Evolutionary conservation across 1,140 invertebrate species (phyloP).

Genomic region (Hyphantria cunea): DNA sequence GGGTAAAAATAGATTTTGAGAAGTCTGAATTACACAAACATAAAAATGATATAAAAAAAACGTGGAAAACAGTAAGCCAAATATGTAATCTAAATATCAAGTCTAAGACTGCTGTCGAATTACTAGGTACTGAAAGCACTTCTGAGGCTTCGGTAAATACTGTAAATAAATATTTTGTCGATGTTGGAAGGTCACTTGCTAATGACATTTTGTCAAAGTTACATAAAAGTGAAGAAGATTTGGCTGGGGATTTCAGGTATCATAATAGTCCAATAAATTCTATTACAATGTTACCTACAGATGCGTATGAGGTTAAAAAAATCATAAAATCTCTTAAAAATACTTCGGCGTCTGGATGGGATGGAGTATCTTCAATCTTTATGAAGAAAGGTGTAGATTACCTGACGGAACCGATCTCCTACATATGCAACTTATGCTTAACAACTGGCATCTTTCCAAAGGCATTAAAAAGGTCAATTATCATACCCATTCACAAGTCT

Average conservation of each 20-base stretch:
- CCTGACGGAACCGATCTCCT: conserved; percentile 5
- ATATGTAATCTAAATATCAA: too few relatives aligned
- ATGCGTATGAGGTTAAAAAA: conserved; percentile 12
- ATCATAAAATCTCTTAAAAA: conserved; percentile 9
- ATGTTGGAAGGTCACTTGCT: too few relatives aligned
- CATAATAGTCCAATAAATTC: not conserved
- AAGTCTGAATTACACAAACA: not conserved
- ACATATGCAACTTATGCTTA: conserved; percentile 32
- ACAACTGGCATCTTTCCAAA: conserved; percentile 28
- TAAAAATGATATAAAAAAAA: not conserved
- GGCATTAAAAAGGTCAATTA: conserved; percentile 41
- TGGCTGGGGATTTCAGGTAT: too few relatives aligned
- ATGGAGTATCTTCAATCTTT: conserved; percentile 17
- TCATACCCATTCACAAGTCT: conserved; percentile 45
- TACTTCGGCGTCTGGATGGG: conserved; percentile 19
- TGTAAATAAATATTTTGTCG: too few relatives aligned
- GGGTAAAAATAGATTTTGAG: conserved; percentile 19
- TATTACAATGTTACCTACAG: conserved; percentile 20
- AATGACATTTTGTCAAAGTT: too few relatives aligned
- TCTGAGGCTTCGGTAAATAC: too few relatives aligned
- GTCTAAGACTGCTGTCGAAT: too few relatives aligned
- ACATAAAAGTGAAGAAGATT: too few relatives aligned
- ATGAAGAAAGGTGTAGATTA: conserved; percentile 2
- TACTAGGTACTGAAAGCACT: too few relatives aligned
- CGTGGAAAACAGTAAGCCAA: too few relatives aligned